These are phyloP conservation scores for Aspidapion aeneum DNA, from an alignment of 2,888 invertebrate genomes.

Conservation along the genomic window DNA sequence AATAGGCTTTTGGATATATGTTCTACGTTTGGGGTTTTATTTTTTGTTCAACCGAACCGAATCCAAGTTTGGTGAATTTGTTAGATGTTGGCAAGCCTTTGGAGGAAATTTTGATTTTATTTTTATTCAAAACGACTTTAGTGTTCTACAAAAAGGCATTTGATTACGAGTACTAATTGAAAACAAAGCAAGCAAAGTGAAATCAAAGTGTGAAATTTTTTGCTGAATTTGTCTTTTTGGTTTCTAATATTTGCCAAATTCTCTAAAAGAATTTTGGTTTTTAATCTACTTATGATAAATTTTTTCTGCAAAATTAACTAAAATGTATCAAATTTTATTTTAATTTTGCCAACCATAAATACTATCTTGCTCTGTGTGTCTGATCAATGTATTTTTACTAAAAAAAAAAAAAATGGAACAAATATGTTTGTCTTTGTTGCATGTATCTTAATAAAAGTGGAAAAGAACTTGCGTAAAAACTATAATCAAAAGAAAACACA, in stretches of 20 bases:
- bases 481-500: too few relatives aligned
- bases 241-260: constrained; percentile 37
- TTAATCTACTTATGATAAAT: too few relatives aligned
- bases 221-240: constrained; percentile 36
- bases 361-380: too few relatives aligned
- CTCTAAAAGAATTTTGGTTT: too few relatives aligned
- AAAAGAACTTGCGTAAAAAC: too few relatives aligned
- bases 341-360: too few relatives aligned
- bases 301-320: too few relatives aligned
- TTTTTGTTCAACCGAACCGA: constrained; percentile 37
- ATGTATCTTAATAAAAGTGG: too few relatives aligned
- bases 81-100: constrained; percentile 21
- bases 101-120: constrained; percentile 24
- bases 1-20: constrained; percentile 37
- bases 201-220: constrained; percentile 34
- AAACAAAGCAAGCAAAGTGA: constrained; percentile 23
- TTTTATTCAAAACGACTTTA: constrained; percentile 38
- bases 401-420: too few relatives aligned
- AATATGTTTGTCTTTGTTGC: too few relatives aligned
- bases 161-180: constrained; percentile 27
- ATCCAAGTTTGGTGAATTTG: constrained; percentile 30
- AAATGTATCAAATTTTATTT: too few relatives aligned
- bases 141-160: constrained; percentile 36
- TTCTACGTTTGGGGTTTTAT: constrained; percentile 33
- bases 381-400: too few relatives aligned